Evolutionary conservation across 2,888 invertebrate genomes (phyloP), one percentile per base, ranked within the genome.

Genomic region (Phyllotreta striolata): DNA sequence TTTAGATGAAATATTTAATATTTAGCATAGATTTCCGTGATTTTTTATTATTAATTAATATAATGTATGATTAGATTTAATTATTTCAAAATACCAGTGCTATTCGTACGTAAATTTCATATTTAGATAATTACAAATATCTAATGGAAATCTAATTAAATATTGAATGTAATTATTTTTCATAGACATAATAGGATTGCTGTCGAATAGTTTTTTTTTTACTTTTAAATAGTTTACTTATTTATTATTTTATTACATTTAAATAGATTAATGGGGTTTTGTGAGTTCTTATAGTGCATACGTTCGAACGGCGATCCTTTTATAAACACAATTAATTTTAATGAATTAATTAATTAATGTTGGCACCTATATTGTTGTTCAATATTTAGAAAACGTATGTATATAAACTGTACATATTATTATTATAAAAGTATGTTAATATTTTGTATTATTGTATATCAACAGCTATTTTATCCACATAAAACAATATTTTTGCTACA

Each of bases 391-490:
- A 49, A 47, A 62, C 63, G 55, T 62, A 55, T 67, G 62, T 66
- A 64, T 63, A 66, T 66, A 67, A 56, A 57, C 35, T 68, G 64
- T 62, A 62, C 55, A 66, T 64, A 66, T 59, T 38, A 63, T 58
- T 55, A 24, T 24, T 24, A 60, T 46, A 63, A 58, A 52, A 62
- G 35, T 58, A 57, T 64, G 67, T 64, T 61, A 63, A 70, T 68
- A 70, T 70, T 72, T 72, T 72, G 72, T 74, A 73, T 71, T 71
- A 72, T 71, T 72, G 74, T 74, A 73, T 65, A 61, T 55, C 65
- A 67, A 52, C 67, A 58, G 65, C 67, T 66, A 69, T 71, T 72
- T 69, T 67, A 61, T 70, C 68, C 67, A 70, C 68, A 73, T 69
- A 66, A 63, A 64, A 68, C 12, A 68, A 71, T 72, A 70, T 71